These are phyloP conservation scores for Corythornis vintsioides DNA, from an alignment of 2,113 vertebrate genomes.

Conservation along the genomic window DNA sequence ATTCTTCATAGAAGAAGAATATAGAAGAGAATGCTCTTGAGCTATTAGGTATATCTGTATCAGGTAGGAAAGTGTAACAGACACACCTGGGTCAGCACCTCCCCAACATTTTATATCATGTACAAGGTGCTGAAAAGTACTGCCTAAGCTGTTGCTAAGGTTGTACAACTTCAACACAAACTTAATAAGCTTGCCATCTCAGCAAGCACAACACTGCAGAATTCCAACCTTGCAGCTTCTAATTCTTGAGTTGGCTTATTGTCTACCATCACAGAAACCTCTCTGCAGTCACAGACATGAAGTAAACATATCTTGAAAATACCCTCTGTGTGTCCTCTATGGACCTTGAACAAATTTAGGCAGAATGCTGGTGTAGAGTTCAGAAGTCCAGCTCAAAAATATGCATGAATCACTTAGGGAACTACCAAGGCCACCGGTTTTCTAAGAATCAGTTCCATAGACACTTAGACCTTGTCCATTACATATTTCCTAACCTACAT, in stretches of 20 bases:
- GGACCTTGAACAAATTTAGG: not conserved
- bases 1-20: not conserved
- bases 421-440: not conserved
- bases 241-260: not conserved
- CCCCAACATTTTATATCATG: not conserved
- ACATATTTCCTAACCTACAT: not conserved
- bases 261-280: not conserved
- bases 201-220: not conserved
- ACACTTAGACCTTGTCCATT: not conserved
- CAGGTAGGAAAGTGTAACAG: not conserved
- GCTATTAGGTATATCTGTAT: not conserved
- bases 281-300: not conserved
- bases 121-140: not conserved
- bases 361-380: not conserved
- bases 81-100: not conserved
- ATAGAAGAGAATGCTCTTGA: accelerated
- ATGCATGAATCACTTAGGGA: not conserved
- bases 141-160: not conserved
- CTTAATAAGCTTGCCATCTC: not conserved
- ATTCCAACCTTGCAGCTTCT: not conserved
- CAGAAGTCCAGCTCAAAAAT: not conserved
- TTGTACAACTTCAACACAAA: not conserved
- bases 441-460: not conserved
- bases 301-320: not conserved
- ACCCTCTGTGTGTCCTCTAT: not conserved